Percentiles rank a stretch among this genome's conserved stretches.
phyloP scores from a whole-genome alignment of 2,113 vertebrate genomes.

The Poeciliopsis prolifica region DNA sequence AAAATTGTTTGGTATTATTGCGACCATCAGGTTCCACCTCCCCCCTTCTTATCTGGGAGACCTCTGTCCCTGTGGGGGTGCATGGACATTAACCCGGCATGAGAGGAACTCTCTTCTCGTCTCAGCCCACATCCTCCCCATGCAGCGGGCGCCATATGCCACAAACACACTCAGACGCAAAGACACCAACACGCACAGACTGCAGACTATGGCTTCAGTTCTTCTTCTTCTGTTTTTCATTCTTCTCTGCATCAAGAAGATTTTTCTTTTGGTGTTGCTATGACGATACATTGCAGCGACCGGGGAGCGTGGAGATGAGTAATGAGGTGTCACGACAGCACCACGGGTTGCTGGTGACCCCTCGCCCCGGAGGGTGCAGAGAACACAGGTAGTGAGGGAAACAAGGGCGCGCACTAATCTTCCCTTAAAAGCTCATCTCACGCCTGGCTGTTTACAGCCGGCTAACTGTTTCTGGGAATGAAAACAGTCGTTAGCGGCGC shows the following conservation, averaged over 20 bases:
- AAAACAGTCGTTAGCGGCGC: slow-evolving; percentile 19
- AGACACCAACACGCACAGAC: slow-evolving; percentile 23
- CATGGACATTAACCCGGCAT: slow-evolving; percentile 55
- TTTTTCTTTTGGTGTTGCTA: slow-evolving; percentile 60
- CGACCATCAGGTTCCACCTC: slow-evolving; percentile 16
- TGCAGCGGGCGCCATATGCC: slow-evolving; percentile 65
- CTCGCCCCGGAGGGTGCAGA: slow-evolving; percentile 50
- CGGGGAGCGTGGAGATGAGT: slow-evolving; percentile 42
- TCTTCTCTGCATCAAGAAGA: slow-evolving; percentile 51
- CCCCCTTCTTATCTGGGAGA: slow-evolving; percentile 57
- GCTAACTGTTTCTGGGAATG: slow-evolving; percentile 30
- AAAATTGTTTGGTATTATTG: background rate
- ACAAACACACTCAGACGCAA: slow-evolving; percentile 17
- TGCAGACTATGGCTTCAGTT: slow-evolving; percentile 39
- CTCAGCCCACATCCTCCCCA: slow-evolving; percentile 53
- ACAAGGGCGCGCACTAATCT: slow-evolving; percentile 45
- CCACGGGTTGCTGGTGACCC: slow-evolving; percentile 56
- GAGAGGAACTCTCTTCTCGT: slow-evolving; percentile 57
- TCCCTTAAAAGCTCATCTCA: slow-evolving; percentile 53
- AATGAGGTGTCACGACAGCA: slow-evolving; percentile 67
- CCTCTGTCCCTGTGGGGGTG: slow-evolving; percentile 58
- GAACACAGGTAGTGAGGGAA: slow-evolving; percentile 49
- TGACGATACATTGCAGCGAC: slow-evolving; percentile 45
- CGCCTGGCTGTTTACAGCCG: slow-evolving; percentile 34
- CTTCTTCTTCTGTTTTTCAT: slow-evolving; percentile 44